Conservation (phyloP, 2,797 vertebrate species). For the Aphelocoma californica region DNA sequence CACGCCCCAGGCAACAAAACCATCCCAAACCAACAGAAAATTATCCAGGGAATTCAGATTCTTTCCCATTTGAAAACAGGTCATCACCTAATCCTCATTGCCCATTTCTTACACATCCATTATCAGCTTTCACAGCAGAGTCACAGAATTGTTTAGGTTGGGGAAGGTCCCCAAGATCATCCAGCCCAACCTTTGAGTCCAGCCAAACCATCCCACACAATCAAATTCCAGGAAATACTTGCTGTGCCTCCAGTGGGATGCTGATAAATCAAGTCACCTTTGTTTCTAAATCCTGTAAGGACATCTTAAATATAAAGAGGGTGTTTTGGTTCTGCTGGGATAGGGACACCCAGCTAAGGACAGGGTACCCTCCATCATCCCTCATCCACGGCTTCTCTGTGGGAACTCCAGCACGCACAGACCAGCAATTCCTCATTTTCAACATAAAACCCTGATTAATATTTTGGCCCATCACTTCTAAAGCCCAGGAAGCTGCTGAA, state of each 20-base stretch:
- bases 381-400: background rate
- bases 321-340: background rate
- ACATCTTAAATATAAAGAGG: background rate
- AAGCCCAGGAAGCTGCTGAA: background rate
- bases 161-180: background rate
- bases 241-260: background rate
- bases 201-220: background rate
- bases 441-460: background rate
- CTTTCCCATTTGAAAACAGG: background rate
- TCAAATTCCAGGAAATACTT: background rate
- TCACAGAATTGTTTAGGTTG: background rate
- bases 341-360: background rate
- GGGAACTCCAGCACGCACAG: background rate
- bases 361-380: background rate
- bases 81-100: background rate
- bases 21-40: accelerated
- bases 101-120: background rate
- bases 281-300: background rate
- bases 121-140: background rate
- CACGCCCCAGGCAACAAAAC: background rate
- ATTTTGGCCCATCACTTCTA: background rate
- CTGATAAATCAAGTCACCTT: background rate
- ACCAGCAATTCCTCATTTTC: background rate
- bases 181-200: background rate
- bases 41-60: background rate